Conservation (phyloP, 2,888 invertebrate genomes). For the Pristionchus maxplancki region DNA sequence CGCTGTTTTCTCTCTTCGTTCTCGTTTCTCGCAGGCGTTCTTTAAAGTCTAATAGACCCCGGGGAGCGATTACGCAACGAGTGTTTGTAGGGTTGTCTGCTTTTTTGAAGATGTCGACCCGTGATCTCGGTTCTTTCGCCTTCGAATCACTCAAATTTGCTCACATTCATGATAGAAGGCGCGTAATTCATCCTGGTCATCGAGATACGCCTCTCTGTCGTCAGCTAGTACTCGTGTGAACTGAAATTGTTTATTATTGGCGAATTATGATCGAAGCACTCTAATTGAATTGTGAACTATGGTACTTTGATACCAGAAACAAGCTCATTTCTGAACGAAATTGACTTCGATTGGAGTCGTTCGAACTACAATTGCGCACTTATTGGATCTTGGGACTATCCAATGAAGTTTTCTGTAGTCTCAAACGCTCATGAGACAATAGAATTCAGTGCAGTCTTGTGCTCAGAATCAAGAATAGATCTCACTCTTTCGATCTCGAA, state of each 20-base stretch:
- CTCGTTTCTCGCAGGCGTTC: background rate
- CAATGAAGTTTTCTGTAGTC: too few species aligned
- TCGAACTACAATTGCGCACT: too few species aligned
- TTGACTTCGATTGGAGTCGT: too few species aligned
- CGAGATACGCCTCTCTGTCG: background rate
- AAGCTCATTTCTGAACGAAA: too few species aligned
- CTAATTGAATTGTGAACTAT: too few species aligned
- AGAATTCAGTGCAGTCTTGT: too few species aligned
- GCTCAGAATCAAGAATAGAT: background rate
- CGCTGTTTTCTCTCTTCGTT: background rate
- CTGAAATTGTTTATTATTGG: background rate
- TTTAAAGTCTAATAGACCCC: too few species aligned
- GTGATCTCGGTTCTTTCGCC: background rate
- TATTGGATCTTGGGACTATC: too few species aligned
- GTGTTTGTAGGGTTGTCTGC: background rate
- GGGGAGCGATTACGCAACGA: background rate
- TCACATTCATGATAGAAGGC: slow-evolving; percentile 4
- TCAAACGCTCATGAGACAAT: too few species aligned
- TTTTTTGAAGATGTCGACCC: background rate
- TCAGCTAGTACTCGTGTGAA: background rate
- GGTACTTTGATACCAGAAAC: too few species aligned
- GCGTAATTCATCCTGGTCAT: slow-evolving; percentile 2
- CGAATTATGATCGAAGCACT: too few species aligned
- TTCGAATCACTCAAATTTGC: background rate
- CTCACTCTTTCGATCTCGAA: slow-evolving; percentile 17